phyloP scores from a whole-genome alignment of 1,140 invertebrate species.

The Drosophila leontia region DNA sequence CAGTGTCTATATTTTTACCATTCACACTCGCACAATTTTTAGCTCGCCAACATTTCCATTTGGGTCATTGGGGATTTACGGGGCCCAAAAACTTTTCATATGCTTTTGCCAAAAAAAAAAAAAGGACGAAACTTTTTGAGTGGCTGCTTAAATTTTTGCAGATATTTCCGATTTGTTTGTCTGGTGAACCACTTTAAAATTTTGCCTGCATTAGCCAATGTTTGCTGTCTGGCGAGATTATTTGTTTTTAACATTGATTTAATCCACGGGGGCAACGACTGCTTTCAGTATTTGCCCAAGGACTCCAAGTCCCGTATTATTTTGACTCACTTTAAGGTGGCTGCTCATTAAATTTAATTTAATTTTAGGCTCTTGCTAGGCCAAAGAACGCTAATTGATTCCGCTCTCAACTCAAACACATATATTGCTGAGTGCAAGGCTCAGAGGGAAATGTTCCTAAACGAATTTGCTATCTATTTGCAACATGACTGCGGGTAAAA shows the following conservation, averaged over 20 bases:
- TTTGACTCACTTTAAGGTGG: neutral
- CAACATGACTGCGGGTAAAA: conserved; percentile 49
- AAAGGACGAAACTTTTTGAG: conserved; percentile 13
- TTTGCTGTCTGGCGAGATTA: conserved; percentile 15
- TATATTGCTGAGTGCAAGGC: conserved; percentile 14
- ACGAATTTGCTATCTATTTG: conserved; percentile 49
- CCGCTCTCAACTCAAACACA: conserved; percentile 11
- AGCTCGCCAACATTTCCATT: conserved; percentile 31
- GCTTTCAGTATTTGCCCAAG: neutral
- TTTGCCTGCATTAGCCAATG: conserved; percentile 7
- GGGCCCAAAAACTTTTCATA: conserved; percentile 30
- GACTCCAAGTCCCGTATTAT: neutral
- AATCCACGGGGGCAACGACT: neutral
- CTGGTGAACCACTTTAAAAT: conserved; percentile 11
- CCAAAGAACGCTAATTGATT: conserved; percentile 29
- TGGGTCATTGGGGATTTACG: conserved; percentile 40
- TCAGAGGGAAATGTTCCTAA: conserved; percentile 32
- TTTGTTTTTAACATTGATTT: conserved; percentile 22
- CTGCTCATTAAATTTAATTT: conserved; percentile 24
- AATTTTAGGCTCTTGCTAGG: neutral
- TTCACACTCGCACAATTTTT: conserved; percentile 21
- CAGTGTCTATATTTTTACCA: conserved; percentile 20
- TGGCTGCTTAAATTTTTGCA: conserved; percentile 30
- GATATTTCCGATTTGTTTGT: conserved; percentile 17
- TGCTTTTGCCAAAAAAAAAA: conserved; percentile 25